Base-by-base conservation (phyloP, 2,113 vertebrate species). In the Tachysurus vachellii region DNA sequence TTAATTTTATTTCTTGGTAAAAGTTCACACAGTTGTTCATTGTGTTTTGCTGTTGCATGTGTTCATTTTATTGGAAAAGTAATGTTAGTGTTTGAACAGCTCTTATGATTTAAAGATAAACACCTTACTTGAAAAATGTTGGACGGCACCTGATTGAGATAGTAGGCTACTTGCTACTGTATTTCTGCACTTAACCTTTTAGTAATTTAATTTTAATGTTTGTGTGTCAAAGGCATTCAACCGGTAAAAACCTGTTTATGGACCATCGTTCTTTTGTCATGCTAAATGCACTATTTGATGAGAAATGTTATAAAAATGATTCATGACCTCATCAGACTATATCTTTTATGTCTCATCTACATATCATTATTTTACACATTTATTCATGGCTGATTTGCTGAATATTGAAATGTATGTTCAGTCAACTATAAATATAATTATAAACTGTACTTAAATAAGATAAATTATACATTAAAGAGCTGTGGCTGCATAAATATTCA, bases 301-400 rank as follows among this genome's bases (percentile, higher is more conserved):
- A 92, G 91, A 92, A 92, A 92, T 64, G 84, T 91, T 93, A 95
- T 94, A 94, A 94, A 36, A 95, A 21, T 92, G 93, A 94, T 95
- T 84, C 87, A 76, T 88, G 76, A 86, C 86, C 64, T 84, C 68
- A 88, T 73, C 75, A 59, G 44, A 50, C 26, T 71, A 7, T 23
- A 79, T 54, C 23, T 17, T 66, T 85, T 77, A 62, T 85, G 44
- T 77, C 56, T 76, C 9, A 10, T 76, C 26, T 13, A 36, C 3
- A 1, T 21, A 36, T 42, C 31, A 31, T 62, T 86, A 28, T 26
- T 80, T 80, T 21, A 76, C 47, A 57, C 16, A 28, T 9, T 28
- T 36, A 11, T 26, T 47, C 31, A 19, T 73, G 5, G 31, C 10
- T 66, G 57, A 26, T 50, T 85, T 13, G 10, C 36, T 0, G n/a